Evolutionary conservation across 2,888 invertebrate genomes (phyloP).

Genomic region (Dilophus febrilis): DNA sequence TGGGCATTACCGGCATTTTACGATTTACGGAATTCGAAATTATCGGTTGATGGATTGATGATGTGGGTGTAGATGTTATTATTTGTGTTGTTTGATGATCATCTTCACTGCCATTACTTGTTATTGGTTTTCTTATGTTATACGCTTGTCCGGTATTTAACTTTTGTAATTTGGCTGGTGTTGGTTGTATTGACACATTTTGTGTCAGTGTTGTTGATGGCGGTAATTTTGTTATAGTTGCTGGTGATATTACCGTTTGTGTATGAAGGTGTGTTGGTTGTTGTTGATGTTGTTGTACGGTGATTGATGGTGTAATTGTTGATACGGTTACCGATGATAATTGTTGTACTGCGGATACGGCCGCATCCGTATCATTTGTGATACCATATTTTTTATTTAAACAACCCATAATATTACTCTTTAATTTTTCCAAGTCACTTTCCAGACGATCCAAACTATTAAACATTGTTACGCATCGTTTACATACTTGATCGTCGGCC

Average conservation of each 20-base stretch:
- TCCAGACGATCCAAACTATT: constrained; percentile 33
- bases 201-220: constrained; percentile 8
- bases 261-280: background rate
- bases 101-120: constrained; percentile 5
- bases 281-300: constrained; percentile 4
- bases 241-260: constrained; percentile 1
- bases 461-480: constrained; percentile 29
- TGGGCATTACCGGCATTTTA: constrained; percentile 14
- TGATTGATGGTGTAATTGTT: constrained; percentile 6
- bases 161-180: constrained; percentile 27
- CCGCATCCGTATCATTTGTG: constrained; percentile 19
- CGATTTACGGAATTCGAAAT: constrained; percentile 13
- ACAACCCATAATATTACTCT: constrained; percentile 25
- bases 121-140: constrained; percentile 9
- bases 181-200: constrained; percentile 13
- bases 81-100: constrained; percentile 5
- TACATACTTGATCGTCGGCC: constrained; percentile 30
- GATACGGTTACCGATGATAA: constrained; percentile 3
- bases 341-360: too few species aligned
- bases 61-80: too few species aligned
- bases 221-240: constrained; percentile 10
- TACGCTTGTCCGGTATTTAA: constrained; percentile 17
- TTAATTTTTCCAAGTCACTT: constrained; percentile 30
- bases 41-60: constrained; percentile 3
- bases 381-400: constrained; percentile 29